Percentiles rank a stretch among this genome's conserved stretches.
Evolutionary conservation across 2,797 vertebrate genomes (phyloP).

Genomic region (Pseudochirops corinnae): DNA sequence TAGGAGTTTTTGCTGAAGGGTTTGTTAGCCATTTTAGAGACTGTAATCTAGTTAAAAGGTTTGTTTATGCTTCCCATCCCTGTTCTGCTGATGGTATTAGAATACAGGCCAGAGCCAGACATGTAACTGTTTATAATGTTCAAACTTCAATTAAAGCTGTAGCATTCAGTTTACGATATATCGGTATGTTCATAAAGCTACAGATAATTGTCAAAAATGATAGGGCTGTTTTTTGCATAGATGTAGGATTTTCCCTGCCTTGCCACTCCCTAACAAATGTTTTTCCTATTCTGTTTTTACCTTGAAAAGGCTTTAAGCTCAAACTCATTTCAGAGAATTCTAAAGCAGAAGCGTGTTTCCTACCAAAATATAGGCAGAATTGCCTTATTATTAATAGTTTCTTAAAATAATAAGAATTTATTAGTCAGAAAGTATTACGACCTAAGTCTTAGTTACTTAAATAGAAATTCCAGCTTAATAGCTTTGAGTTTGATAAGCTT

Average conservation of each 20-base stretch:
- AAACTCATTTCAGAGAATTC: slow-evolving; percentile 37
- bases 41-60: slow-evolving; percentile 83
- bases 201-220: slow-evolving; percentile 56
- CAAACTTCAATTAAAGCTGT: slow-evolving; percentile 82
- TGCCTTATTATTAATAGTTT: slow-evolving; percentile 32
- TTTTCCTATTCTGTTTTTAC: slow-evolving; percentile 6
- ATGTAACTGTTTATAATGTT: slow-evolving; percentile 83
- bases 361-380: slow-evolving; percentile 24
- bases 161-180: slow-evolving; percentile 69
- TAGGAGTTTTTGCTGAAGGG: slow-evolving; percentile 73
- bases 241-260: slow-evolving; percentile 18
- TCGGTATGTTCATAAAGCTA: slow-evolving; percentile 62
- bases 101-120: slow-evolving; percentile 82
- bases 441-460: slow-evolving; percentile 33
- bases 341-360: slow-evolving; percentile 55
- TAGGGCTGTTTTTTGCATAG: slow-evolving; percentile 38
- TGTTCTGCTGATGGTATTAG: slow-evolving; percentile 81
- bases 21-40: slow-evolving; percentile 79
- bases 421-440: slow-evolving; percentile 11
- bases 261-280: slow-evolving; percentile 11
- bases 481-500: slow-evolving; percentile 24
- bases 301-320: slow-evolving; percentile 42
- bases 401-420: slow-evolving; percentile 39
- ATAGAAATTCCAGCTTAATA: slow-evolving; percentile 29
- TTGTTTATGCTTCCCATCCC: slow-evolving; percentile 85